Evolutionary conservation across 2,888 invertebrate genomes (phyloP), one percentile per base, ranked within the genome.

Genomic region (Gnatocerus cornutus): DNA sequence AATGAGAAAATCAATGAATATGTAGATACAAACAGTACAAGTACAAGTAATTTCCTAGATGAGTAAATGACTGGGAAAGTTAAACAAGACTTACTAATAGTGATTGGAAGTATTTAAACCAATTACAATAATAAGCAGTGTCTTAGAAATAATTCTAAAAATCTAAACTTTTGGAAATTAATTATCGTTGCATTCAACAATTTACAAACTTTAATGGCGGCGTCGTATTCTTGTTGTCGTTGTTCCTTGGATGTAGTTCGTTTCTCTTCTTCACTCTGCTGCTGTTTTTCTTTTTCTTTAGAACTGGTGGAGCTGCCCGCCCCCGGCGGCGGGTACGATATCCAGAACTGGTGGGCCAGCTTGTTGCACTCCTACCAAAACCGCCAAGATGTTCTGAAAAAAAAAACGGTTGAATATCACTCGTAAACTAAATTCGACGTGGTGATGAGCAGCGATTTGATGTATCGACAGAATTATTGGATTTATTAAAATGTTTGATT

Each of bases 301-400:
- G 88, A 88, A 80, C 88, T 87, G 81, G 89, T 87, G 75, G 86
- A 86, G 81, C 86, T 83, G 84, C 89, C 89, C 87, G 92, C 91
- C 87, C 92, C 91, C 80, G 92, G 92, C 81, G 93, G 92, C 87
- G 93, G 92, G 87, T 92, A 93, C 72, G 92, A 92, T 84, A 93
- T 92, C 93, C 93, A 93, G 87, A 93, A 93, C 88, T 93, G 93
- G 86, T 93, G 93, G 88, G 93, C 93, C 93, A 93, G 92, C 87
- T 91, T 92, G 89, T 84, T 66, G 53, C 48, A 48, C 62, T 74
- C 50, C 27, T 14, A 37, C 30, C 45, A 48, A 68, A 55, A 59
- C 46, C 66, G 39, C 30, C 48, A 37, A 48, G 50, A 61, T 14
- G 48, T 61, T 39, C 58, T 58, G 46, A 5, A 2, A 9, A 3